Conservation (phyloP, 2,888 invertebrate species). For the Microplitis deprimator region DNA sequence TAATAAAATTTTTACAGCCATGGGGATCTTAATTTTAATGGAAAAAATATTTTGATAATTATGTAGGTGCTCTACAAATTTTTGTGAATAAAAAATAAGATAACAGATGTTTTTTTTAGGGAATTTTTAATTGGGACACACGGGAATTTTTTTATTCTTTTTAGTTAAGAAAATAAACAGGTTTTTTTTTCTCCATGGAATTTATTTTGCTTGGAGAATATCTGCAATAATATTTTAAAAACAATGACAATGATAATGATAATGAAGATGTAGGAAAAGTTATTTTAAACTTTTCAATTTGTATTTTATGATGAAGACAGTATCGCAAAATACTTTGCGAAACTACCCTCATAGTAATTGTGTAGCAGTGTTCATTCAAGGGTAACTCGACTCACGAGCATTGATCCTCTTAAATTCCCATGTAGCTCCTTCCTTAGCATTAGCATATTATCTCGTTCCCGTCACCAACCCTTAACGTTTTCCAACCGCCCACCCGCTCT, state of each 20-base stretch:
- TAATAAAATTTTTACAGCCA: too few species aligned
- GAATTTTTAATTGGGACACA: too few species aligned
- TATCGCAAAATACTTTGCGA: not conserved
- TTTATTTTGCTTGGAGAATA: too few species aligned
- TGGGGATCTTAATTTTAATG: too few species aligned
- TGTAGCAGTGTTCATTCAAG: constrained; percentile 21
- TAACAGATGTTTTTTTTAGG: too few species aligned
- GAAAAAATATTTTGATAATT: too few species aligned
- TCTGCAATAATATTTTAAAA: not conserved
- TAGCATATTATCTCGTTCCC: constrained; percentile 66
- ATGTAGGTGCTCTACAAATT: too few species aligned
- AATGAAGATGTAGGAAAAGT: not conserved
- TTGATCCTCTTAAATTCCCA: constrained; percentile 68
- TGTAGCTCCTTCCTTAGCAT: constrained; percentile 63
- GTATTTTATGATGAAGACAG: constrained; percentile 1
- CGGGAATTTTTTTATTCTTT: too few species aligned
- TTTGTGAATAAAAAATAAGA: too few species aligned
- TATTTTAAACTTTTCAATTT: constrained; percentile 1
- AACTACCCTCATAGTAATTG: not conserved
- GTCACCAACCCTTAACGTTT: constrained; percentile 46
- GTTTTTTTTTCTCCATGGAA: too few species aligned
- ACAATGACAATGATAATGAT: not conserved
- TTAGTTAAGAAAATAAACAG: too few species aligned
- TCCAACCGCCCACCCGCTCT: constrained; percentile 38
- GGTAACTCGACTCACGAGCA: constrained; percentile 47